Conservation (phyloP, 2,888 invertebrate genomes). For the Neria commutata region DNA sequence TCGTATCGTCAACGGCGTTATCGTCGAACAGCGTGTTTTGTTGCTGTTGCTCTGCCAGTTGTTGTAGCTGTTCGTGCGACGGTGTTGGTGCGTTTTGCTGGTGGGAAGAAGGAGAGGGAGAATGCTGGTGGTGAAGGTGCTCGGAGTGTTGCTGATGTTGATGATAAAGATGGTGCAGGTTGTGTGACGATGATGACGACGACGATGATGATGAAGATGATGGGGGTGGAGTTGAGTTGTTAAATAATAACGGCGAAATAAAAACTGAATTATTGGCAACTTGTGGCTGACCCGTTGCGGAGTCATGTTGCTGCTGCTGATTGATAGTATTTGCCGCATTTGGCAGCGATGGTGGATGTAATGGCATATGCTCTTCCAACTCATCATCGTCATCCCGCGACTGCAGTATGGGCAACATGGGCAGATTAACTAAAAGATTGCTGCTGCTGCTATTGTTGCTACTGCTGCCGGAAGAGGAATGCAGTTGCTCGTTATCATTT, state of each 20-base stretch:
- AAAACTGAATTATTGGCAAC: slow-evolving; percentile 28
- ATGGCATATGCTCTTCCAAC: slow-evolving; percentile 18
- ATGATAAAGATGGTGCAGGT: slow-evolving; percentile 30
- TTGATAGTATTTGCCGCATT: slow-evolving; percentile 19
- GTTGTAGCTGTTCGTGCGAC: slow-evolving; percentile 31
- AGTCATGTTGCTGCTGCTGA: neutral
- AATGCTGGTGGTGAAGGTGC: slow-evolving; percentile 40
- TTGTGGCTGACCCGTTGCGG: slow-evolving; percentile 4
- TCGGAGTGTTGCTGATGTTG: slow-evolving; percentile 36
- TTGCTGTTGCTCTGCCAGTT: slow-evolving; percentile 23
- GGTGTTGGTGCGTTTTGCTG: slow-evolving; percentile 37
- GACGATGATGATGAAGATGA: slow-evolving; percentile 34
- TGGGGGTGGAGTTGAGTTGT: slow-evolving; percentile 30
- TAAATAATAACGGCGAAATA: slow-evolving; percentile 36
- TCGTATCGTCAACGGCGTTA: slow-evolving; percentile 37
- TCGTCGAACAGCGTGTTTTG: slow-evolving; percentile 27
- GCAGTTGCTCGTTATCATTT: slow-evolving; percentile 46
- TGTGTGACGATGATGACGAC: slow-evolving; percentile 30
- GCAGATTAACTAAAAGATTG: slow-evolving; percentile 39
- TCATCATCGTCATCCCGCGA: slow-evolving; percentile 35
- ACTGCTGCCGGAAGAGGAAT: slow-evolving; percentile 47
- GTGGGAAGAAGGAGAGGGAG: slow-evolving; percentile 49
- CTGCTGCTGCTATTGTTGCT: slow-evolving; percentile 45
- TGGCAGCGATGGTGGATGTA: slow-evolving; percentile 27
- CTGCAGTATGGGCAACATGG: slow-evolving; percentile 38